Conservation (phyloP, 2,888 invertebrate genomes). For the Biston stratarius region DNA sequence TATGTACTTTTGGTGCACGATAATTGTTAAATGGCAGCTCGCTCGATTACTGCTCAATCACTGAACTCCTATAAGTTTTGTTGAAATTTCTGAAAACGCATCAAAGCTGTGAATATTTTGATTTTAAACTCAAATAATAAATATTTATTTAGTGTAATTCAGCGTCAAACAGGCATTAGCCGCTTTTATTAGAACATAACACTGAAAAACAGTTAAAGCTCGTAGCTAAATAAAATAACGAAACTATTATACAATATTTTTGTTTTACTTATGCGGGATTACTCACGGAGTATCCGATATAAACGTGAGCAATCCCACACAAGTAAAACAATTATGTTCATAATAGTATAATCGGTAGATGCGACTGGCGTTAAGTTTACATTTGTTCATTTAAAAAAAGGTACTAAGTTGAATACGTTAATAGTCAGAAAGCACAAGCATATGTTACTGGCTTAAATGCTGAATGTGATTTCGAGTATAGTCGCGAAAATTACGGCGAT, state of each 20-base stretch:
- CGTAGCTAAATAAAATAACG: slow-evolving; percentile 45
- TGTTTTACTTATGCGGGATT: too few species aligned
- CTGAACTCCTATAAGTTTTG: slow-evolving; percentile 61
- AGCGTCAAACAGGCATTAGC: slow-evolving; percentile 18
- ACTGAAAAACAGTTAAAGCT: slow-evolving; percentile 46
- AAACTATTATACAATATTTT: not conserved
- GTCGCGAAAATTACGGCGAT: not conserved
- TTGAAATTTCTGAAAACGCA: slow-evolving; percentile 66
- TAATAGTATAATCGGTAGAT: not conserved
- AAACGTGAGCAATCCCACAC: too few species aligned
- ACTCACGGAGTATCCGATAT: too few species aligned
- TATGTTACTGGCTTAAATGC: not conserved
- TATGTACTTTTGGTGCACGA: slow-evolving; percentile 33
- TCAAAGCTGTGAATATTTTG: slow-evolving; percentile 49
- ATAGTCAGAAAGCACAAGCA: slow-evolving; percentile 1
- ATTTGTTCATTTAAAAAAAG: slow-evolving; percentile 1
- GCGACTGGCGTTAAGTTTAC: not conserved
- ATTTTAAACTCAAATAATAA: slow-evolving; percentile 1
- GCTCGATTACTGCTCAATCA: slow-evolving; percentile 54
- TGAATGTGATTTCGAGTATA: not conserved
- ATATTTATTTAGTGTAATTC: slow-evolving; percentile 7
- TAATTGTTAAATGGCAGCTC: slow-evolving; percentile 39
- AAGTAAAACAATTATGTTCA: too few species aligned
- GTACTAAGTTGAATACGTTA: not conserved
- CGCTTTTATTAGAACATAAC: slow-evolving; percentile 27